These are phyloP conservation scores for Scartelaos histophorus DNA, from an alignment of 2,113 vertebrate species.

Conservation along the genomic window DNA sequence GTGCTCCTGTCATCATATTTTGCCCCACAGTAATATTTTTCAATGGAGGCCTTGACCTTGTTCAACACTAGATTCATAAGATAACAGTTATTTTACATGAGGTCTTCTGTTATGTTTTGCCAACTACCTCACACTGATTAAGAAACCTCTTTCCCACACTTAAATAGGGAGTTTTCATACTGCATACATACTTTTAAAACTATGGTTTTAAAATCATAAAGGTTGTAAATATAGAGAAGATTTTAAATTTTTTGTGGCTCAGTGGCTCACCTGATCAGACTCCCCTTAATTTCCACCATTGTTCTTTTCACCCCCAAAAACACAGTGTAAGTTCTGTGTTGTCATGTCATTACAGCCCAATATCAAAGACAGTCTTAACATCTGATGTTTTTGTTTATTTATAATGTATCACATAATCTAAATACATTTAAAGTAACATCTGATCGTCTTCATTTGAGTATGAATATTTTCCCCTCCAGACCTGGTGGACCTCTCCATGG, in stretches of 20 bases:
- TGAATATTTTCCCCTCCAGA: constrained; percentile 71
- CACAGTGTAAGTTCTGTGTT: not conserved
- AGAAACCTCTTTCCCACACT: constrained; percentile 50
- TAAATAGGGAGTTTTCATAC: constrained; percentile 32
- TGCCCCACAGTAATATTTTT: constrained; percentile 29
- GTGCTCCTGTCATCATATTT: constrained; percentile 17
- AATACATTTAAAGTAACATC: not conserved
- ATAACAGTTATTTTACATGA: constrained; percentile 34
- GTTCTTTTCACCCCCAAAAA: too few species aligned
- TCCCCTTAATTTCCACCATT: too few species aligned
- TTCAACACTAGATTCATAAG: constrained; percentile 22
- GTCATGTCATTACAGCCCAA: not conserved
- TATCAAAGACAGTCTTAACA: not conserved
- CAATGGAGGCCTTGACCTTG: constrained; percentile 26
- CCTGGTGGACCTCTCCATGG: constrained; percentile 81
- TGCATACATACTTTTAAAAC: too few species aligned
- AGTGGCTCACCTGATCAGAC: too few species aligned
- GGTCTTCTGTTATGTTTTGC: constrained; percentile 43
- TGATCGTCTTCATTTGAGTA: not conserved
- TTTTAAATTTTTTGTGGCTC: too few species aligned
- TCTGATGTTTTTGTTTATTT: not conserved
- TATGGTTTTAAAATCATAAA: constrained; percentile 5
- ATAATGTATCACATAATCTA: not conserved
- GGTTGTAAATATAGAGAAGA: not conserved
- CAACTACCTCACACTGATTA: constrained; percentile 34